Percentiles rank a stretch among this genome's conserved stretches.
Conservation (phyloP, 2,113 vertebrate genomes). For the Amazona vittata region DNA sequence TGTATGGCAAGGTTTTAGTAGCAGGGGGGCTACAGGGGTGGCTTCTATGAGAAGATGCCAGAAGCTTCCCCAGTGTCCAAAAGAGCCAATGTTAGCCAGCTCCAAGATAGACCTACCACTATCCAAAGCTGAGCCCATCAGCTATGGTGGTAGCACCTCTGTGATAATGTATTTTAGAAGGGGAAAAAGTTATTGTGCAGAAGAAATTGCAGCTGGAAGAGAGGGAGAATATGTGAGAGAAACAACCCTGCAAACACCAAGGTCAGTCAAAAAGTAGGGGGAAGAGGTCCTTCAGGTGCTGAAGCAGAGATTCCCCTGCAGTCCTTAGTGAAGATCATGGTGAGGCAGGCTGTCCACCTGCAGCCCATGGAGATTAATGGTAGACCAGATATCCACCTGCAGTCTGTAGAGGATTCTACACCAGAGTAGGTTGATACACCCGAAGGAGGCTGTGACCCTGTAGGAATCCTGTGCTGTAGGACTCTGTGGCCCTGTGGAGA, state of each 20-base stretch:
- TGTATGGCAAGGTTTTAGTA: no score
- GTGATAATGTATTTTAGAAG: not conserved
- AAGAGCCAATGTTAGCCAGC: no score
- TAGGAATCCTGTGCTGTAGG: not conserved
- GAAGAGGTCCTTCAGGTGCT: not conserved
- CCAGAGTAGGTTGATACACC: not conserved
- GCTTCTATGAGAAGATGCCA: no score
- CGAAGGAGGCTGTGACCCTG: not conserved
- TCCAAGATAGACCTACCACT: no score
- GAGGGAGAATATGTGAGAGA: not conserved
- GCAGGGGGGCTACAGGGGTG: no score
- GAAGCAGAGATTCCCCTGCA: no score
- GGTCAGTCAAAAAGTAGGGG: not conserved
- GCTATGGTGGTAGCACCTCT: no score
- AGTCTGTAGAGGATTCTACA: not conserved
- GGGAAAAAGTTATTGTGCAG: not conserved
- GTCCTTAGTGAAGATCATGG: not conserved
- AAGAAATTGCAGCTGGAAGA: not conserved
- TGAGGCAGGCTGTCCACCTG: not conserved
- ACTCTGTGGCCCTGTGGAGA: not conserved
- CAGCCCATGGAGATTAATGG: not conserved
- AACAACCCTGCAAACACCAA: not conserved
- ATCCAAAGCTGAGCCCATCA: no score
- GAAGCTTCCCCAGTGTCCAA: no score
- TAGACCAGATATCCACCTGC: not conserved